A percentile compares a stretch with the other conserved stretches of the same genome.
Evolutionary conservation across 2,888 invertebrate genomes (phyloP).

Genomic region (Thumatha senex): DNA sequence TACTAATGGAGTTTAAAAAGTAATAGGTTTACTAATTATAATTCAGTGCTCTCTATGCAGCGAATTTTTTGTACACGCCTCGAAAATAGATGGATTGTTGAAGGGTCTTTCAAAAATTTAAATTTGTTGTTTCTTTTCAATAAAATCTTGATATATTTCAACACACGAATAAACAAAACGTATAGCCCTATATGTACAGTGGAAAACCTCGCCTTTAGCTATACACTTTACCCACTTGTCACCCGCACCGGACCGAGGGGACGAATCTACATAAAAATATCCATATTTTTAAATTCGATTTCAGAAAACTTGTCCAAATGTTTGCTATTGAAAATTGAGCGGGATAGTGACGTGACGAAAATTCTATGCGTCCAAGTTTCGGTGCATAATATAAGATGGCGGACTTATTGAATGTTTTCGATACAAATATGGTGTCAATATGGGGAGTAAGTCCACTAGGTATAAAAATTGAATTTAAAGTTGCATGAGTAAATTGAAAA

Average conservation of each 20-base stretch:
- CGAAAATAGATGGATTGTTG: too few species aligned
- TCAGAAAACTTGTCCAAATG: slow-evolving; percentile 73
- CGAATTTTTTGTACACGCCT: too few species aligned
- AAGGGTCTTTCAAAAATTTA: too few species aligned
- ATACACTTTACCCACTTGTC: slow-evolving; percentile 64
- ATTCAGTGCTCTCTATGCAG: too few species aligned
- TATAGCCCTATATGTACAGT: slow-evolving; percentile 54
- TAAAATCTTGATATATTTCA: slow-evolving; percentile 3
- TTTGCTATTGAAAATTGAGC: slow-evolving; percentile 81
- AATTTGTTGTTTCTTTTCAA: background rate
- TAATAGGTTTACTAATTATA: too few species aligned
- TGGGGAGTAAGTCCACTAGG: slow-evolving; percentile 6
- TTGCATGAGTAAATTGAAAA: background rate
- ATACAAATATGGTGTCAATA: slow-evolving; percentile 16
- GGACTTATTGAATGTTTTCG: slow-evolving; percentile 46
- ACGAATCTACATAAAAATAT: slow-evolving; percentile 74
- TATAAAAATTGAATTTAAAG: slow-evolving; percentile 6
- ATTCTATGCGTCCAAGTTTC: slow-evolving; percentile 61
- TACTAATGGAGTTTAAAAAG: too few species aligned
- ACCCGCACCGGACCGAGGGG: slow-evolving; percentile 70
- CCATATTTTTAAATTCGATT: slow-evolving; percentile 82
- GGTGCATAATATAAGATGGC: slow-evolving; percentile 56
- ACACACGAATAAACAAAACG: slow-evolving; percentile 37
- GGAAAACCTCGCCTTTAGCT: slow-evolving; percentile 50
- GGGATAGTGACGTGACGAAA: slow-evolving; percentile 75